These are phyloP conservation scores for Cavia porcellus DNA, from an alignment of 2,113 vertebrate genomes.

Conservation along the genomic window DNA sequence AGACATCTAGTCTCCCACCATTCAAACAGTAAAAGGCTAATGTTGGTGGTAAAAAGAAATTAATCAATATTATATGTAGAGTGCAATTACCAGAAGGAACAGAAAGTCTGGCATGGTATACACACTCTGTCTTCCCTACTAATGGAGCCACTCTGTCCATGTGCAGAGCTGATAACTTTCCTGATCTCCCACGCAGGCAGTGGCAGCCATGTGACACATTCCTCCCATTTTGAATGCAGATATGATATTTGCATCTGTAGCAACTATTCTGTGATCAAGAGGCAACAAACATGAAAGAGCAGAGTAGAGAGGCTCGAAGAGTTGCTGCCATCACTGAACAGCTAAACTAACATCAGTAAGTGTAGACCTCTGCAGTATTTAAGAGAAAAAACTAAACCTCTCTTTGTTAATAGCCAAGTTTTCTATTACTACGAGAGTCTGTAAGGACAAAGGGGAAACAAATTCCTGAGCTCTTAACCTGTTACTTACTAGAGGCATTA, in stretches of 20 bases:
- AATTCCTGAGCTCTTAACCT: neutral
- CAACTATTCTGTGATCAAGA: conserved; percentile 12
- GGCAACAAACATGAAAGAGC: neutral
- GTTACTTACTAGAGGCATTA: neutral
- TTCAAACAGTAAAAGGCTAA: neutral
- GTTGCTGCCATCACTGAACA: neutral
- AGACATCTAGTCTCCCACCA: neutral
- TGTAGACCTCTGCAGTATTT: neutral
- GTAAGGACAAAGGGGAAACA: neutral
- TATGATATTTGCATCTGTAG: neutral
- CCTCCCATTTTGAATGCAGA: neutral
- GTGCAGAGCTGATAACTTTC: neutral
- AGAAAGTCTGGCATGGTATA: neutral
- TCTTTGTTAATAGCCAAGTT: neutral
- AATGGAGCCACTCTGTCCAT: neutral
- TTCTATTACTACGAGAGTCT: neutral
- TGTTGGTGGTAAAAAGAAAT: neutral
- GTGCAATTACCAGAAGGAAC: conserved; percentile 2
- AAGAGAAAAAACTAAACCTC: neutral
- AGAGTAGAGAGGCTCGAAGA: neutral
- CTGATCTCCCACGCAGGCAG: neutral
- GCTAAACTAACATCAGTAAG: neutral
- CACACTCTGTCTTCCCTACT: neutral
- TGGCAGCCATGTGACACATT: neutral
- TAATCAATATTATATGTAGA: neutral